phyloP scores from a whole-genome alignment of 2,888 invertebrate species.

The Cerceris rybyensis region DNA sequence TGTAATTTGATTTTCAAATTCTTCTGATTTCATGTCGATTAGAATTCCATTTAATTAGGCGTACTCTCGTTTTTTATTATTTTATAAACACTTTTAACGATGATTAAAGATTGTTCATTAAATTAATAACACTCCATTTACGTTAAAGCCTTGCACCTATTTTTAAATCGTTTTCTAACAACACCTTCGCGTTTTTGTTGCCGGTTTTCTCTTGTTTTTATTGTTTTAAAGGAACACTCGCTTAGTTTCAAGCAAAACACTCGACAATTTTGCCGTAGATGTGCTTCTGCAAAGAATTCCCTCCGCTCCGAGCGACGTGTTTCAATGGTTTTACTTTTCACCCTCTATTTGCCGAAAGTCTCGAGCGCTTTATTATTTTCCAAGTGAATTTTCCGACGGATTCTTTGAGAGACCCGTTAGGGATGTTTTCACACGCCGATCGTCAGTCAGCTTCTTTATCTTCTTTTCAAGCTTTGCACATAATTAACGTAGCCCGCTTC shows the following conservation, averaged over 20 bases:
- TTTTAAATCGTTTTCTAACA: too few species aligned
- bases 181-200: background rate
- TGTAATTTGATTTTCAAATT: too few species aligned
- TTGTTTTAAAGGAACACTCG: background rate
- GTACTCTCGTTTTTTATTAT: too few species aligned
- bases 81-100: too few species aligned
- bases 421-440: background rate
- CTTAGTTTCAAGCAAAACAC: background rate
- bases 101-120: too few species aligned
- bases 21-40: too few species aligned
- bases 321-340: background rate
- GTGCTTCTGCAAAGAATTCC: background rate
- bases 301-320: background rate
- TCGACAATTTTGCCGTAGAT: background rate
- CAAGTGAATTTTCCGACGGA: constrained; percentile 2
- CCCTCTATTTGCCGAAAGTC: background rate
- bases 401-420: background rate
- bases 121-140: too few species aligned
- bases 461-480: background rate
- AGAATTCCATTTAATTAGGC: too few species aligned
- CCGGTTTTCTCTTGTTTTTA: background rate
- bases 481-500: constrained; percentile 6
- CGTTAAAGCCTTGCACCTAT: too few species aligned
- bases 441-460: background rate
- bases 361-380: constrained; percentile 4